A percentile compares a stretch with the other conserved stretches of the same genome.
These are phyloP conservation scores for Lutraria rhynchaena DNA, from an alignment of 1,140 invertebrate species.

Conservation along the genomic window DNA sequence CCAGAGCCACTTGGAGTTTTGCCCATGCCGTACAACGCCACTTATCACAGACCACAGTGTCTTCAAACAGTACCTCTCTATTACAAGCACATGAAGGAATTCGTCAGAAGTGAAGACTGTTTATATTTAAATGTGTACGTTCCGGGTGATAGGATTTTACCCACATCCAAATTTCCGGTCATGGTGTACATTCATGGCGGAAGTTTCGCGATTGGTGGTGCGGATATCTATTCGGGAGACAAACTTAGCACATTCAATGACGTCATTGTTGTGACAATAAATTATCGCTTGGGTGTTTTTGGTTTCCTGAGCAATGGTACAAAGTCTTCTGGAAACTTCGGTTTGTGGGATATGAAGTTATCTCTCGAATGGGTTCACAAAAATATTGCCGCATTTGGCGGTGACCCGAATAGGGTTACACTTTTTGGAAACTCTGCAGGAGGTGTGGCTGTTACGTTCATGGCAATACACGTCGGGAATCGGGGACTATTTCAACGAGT, in stretches of 20 bases:
- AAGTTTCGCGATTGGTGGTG: constrained; percentile 93
- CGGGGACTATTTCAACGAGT: constrained; percentile 60
- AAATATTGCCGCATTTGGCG: constrained; percentile 89
- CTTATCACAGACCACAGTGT: constrained; percentile 93
- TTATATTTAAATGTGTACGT: constrained; percentile 93
- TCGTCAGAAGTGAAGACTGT: constrained; percentile 93
- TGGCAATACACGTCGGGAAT: constrained; percentile 33
- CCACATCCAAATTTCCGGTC: constrained; percentile 88
- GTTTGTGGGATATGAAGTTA: constrained; percentile 96
- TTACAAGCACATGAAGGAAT: constrained; percentile 17
- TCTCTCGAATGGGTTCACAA: constrained; percentile 87
- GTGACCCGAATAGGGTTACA: constrained; percentile 87
- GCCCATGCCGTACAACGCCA: constrained; percentile 91
- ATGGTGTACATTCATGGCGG: constrained; percentile 98
- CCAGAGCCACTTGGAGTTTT: constrained; percentile 92
- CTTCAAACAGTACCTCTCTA: constrained; percentile 83
- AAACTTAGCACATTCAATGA: constrained; percentile 88
- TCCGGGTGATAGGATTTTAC: constrained; percentile 83
- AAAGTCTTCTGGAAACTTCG: constrained; percentile 94
- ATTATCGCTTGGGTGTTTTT: constrained; percentile 92
- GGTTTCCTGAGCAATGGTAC: constrained; percentile 96
- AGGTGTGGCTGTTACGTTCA: constrained; percentile 46
- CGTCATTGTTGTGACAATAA: constrained; percentile 89
- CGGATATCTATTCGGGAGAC: constrained; percentile 93
- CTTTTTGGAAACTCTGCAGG: constrained; percentile 82